Conservation (phyloP, 2,113 vertebrate genomes). For the Chinchilla lanigera region DNA sequence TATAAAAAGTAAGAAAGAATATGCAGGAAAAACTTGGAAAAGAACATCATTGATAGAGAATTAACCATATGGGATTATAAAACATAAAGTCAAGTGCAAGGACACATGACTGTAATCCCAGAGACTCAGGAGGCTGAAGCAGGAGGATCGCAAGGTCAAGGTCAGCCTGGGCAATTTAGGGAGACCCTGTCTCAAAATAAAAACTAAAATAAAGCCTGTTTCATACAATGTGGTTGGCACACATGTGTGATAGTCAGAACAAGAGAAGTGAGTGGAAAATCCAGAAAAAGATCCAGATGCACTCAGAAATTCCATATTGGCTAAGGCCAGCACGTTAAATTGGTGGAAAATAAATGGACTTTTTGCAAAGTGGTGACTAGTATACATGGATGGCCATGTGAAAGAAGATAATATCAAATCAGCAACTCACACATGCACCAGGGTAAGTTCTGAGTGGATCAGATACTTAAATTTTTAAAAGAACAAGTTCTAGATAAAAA, state of each 20-base stretch:
- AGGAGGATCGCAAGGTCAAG: neutral
- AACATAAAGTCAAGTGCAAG: neutral
- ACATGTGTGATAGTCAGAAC: neutral
- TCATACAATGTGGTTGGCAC: neutral
- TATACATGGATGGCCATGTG: neutral
- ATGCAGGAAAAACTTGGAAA: neutral
- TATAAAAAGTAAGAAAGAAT: neutral
- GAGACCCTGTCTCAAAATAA: neutral
- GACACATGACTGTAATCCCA: neutral
- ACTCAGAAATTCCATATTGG: neutral
- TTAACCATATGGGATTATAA: neutral
- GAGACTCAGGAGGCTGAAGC: neutral
- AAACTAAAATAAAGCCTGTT: neutral
- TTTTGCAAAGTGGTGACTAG: neutral
- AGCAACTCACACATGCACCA: neutral
- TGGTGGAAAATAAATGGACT: neutral
- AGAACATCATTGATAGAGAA: neutral
- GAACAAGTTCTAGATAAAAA: neutral
- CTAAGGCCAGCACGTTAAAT: neutral
- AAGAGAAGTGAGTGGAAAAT: neutral
- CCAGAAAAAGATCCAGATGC: neutral
- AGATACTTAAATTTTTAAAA: neutral
- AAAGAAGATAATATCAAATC: neutral
- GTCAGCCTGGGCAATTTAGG: neutral
- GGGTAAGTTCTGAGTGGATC: neutral